These are phyloP conservation scores for Phortica okadai DNA, from an alignment of 2,888 invertebrate genomes.

Conservation along the genomic window DNA sequence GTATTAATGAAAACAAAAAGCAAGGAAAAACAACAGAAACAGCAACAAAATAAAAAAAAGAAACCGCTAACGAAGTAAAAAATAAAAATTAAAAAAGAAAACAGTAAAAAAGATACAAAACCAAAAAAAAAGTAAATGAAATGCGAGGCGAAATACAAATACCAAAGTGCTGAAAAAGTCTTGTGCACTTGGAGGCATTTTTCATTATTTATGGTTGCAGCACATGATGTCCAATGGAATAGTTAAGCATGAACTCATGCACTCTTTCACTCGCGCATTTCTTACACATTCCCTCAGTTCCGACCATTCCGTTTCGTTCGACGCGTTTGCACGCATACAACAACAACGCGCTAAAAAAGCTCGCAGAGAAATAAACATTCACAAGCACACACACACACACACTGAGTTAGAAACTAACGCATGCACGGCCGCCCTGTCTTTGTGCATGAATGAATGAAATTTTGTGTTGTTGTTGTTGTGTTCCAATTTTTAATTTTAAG, in stretches of 20 bases:
- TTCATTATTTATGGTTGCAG: conserved; percentile 7
- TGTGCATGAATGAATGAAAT: conserved; percentile 13
- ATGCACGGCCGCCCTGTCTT: background rate
- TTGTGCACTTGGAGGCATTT: conserved; percentile 9
- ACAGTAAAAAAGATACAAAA: background rate
- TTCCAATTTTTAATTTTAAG: conserved; percentile 41
- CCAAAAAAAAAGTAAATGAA: background rate
- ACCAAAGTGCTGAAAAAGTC: conserved; percentile 7
- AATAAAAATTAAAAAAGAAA: background rate
- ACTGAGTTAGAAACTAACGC: background rate
- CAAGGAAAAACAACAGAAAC: background rate
- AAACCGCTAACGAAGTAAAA: conserved; percentile 10
- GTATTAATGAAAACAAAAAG: background rate
- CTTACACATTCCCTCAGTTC: background rate
- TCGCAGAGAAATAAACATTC: background rate
- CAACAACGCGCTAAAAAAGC: background rate
- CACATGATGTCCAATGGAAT: background rate
- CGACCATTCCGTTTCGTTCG: background rate
- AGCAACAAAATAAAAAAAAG: background rate
- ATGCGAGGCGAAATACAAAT: background rate
- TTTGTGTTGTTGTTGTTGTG: conserved; percentile 20
- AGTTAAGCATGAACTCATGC: background rate
- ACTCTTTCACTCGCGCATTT: background rate
- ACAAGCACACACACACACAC: background rate
- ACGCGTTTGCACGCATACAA: background rate